Base-by-base conservation (phyloP, 1,140 invertebrate species). In the Lethocerus indicus region DNA sequence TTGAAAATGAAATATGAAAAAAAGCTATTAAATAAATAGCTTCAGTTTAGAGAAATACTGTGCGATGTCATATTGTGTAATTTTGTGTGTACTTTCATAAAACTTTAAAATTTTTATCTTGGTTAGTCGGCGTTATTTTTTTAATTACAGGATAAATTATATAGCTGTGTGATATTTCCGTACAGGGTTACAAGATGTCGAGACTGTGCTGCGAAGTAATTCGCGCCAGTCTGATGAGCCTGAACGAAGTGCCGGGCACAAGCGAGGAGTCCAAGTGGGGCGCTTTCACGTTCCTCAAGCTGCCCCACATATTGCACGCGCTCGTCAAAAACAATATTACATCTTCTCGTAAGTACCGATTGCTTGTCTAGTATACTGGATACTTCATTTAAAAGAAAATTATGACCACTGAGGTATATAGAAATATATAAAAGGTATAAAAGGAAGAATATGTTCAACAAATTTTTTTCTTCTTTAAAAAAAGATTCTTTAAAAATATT, bases 221-320 rank as follows among this genome's bases (percentile, higher is more conserved):
- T 45, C 71, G 88, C 56, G 83, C 87, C 0, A 87, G 85, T 63
- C 77, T 93, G 35, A 79, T 94, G 54, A 87, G 84, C n/a, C 64
- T 95, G 1, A 78, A 86, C 57, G 81, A 88, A 63, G 78, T 78
- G 1, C 78, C 79, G 43, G 80, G 79, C 54, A 75, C 73, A 3
- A 67, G 73, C 14, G 79, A 87, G 59, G 87, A 91, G 57, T 78
- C 88, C 2, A 79, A 90, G 59, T 95, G 90, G 87, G 85, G 85
- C 20, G 87, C 88, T 18, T 93, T 94, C 61, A 87, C 83, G 12
- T 93, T 93, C 63, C 69, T 95, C 0, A 93, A 93, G 70, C 72
- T 94, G 47, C 86, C 86, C 2, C 74, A 82, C 58, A 78, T 87
- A 47, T 70, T 88, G 13, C 75, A 78, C 48, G 77, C 83, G 54